These are phyloP conservation scores for Halesus radiatus DNA, from an alignment of 1,140 invertebrate genomes.

Conservation along the genomic window DNA sequence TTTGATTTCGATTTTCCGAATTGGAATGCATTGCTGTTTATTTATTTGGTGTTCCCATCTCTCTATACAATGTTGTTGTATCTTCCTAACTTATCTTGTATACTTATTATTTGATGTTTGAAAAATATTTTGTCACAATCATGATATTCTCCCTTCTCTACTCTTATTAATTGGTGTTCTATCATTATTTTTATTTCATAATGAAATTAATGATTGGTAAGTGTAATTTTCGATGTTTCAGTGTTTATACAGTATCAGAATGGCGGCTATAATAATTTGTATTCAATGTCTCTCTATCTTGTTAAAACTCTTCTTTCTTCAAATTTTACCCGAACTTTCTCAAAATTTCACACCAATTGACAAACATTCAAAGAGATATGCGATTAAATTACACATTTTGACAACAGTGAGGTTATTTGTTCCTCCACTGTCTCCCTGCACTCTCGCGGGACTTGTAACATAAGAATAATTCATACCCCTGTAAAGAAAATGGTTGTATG, in stretches of 20 bases:
- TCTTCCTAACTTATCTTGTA: slow-evolving; percentile 12
- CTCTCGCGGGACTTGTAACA: no score
- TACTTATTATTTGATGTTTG: slow-evolving; percentile 23
- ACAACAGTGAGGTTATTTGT: background rate
- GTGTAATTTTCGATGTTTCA: slow-evolving; percentile 9
- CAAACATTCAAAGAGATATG: background rate
- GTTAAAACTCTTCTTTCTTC: no score
- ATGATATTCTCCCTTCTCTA: slow-evolving; percentile 13
- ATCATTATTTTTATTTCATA: background rate
- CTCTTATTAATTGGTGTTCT: background rate
- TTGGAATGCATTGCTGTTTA: slow-evolving; percentile 41
- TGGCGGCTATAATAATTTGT: background rate
- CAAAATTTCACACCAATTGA: slow-evolving; percentile 10
- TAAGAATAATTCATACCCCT: no score
- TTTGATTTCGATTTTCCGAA: slow-evolving; percentile 7
- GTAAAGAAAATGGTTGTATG: no score
- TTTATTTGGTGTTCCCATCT: slow-evolving; percentile 36
- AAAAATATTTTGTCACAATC: background rate
- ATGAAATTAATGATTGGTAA: slow-evolving; percentile 3
- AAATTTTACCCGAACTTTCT: background rate
- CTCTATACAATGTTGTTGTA: slow-evolving; percentile 5
- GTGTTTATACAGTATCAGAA: background rate
- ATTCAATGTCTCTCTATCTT: no score
- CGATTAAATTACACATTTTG: background rate
- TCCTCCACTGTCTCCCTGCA: no score